Percentiles rank a stretch among this genome's conserved stretches.
phyloP scores from a whole-genome alignment of 2,888 invertebrate species.

The Brachynemurus nebulosus region DNA sequence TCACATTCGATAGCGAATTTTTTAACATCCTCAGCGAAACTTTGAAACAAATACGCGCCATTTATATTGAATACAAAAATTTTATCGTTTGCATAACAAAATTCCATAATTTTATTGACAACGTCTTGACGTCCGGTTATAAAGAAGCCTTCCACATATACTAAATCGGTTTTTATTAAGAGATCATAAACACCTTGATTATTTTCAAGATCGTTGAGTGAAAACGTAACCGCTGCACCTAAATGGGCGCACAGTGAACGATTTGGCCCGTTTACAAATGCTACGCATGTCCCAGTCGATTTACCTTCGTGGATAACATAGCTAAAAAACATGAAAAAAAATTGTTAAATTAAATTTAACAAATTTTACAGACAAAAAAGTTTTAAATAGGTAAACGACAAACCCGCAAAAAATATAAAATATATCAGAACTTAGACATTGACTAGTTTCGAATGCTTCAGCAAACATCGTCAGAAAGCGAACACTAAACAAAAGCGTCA shows the following conservation, averaged over 20 bases:
- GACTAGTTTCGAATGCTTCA: too few relatives aligned
- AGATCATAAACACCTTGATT: slow-evolving; percentile 16
- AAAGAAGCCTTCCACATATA: slow-evolving; percentile 45
- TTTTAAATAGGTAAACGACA: too few relatives aligned
- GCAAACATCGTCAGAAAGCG: too few relatives aligned
- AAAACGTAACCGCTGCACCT: slow-evolving; percentile 34
- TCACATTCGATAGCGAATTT: slow-evolving; percentile 33
- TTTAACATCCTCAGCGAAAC: slow-evolving; percentile 29
- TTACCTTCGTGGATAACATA: slow-evolving; percentile 25
- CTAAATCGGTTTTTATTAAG: slow-evolving; percentile 23
- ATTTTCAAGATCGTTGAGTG: slow-evolving; percentile 14
- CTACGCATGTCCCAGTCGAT: slow-evolving; percentile 37
- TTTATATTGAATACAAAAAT: slow-evolving; percentile 38
- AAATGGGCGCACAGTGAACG: slow-evolving; percentile 39
- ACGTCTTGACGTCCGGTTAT: slow-evolving; percentile 35
- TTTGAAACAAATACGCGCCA: slow-evolving; percentile 37
- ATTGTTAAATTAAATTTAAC: too few relatives aligned
- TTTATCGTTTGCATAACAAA: slow-evolving; percentile 28
- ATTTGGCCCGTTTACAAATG: slow-evolving; percentile 32
- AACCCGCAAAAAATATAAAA: too few relatives aligned
- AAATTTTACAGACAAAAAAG: too few relatives aligned
- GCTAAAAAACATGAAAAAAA: slow-evolving; percentile 17
- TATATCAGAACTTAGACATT: too few relatives aligned
- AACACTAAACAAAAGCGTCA: too few relatives aligned
- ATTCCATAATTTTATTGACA: slow-evolving; percentile 31